Conservation (phyloP, 2,797 vertebrate genomes). For the Eupleurogrammus muticus region DNA sequence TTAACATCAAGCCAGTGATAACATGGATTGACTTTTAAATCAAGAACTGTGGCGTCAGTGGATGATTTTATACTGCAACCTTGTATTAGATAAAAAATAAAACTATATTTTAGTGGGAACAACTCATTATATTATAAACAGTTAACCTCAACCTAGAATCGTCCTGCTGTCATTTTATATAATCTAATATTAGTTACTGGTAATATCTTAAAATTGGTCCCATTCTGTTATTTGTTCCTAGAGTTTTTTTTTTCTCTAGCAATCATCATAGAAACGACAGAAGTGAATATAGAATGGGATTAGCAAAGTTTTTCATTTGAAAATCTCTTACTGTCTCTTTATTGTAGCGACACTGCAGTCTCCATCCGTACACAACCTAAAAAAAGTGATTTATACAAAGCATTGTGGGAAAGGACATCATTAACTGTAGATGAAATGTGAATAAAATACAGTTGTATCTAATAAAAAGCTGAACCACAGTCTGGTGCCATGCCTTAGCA, state of each 20-base stretch:
- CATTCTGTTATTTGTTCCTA: too few relatives aligned
- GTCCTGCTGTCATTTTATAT: not conserved
- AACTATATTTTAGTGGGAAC: not conserved
- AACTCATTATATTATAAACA: not conserved
- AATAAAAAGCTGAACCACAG: too few relatives aligned
- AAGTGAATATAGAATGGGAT: too few relatives aligned
- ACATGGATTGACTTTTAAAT: conserved; percentile 13
- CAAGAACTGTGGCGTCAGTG: not conserved
- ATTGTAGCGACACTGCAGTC: not conserved
- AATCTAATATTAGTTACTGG: not conserved
- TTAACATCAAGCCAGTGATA: conserved; percentile 32
- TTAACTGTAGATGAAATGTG: not conserved
- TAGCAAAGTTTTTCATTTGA: not conserved
- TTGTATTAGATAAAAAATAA: not conserved
- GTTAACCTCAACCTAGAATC: not conserved
- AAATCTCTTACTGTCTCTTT: not conserved
- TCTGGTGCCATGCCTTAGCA: too few relatives aligned
- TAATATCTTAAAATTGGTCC: not conserved
- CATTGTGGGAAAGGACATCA: not conserved
- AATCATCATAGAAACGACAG: too few relatives aligned
- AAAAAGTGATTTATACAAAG: not conserved
- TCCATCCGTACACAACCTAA: not conserved
- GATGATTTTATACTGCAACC: not conserved
- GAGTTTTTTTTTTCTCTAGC: too few relatives aligned
- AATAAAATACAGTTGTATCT: too few relatives aligned